Conservation (phyloP, 2,113 vertebrate species). For the Romanogobio albipinnatus region DNA sequence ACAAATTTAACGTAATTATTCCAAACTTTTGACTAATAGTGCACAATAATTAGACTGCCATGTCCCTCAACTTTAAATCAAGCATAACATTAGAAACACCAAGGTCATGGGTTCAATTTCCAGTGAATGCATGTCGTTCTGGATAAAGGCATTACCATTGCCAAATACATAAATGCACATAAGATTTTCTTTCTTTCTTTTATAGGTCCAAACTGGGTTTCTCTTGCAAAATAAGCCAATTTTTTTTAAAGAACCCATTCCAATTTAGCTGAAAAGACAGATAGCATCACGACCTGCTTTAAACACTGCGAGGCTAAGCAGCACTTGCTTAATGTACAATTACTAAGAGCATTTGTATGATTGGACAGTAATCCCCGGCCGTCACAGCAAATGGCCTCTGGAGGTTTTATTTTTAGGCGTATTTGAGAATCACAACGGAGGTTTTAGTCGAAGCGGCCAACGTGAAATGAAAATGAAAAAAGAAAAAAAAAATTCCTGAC, state of each 20-base stretch:
- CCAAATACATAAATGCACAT: not conserved
- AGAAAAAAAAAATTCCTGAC: not conserved
- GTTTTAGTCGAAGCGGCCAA: conserved; percentile 47
- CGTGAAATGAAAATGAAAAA: conserved; percentile 46
- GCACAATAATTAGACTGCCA: not conserved
- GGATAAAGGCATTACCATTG: not conserved
- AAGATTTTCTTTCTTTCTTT: not conserved
- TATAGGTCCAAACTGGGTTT: not conserved
- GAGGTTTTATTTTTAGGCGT: conserved; percentile 69
- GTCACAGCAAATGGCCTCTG: conserved; percentile 60
- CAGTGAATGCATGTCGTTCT: not conserved
- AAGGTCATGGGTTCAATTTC: not conserved
- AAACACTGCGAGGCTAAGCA: conserved; percentile 45
- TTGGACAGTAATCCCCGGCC: conserved; percentile 74
- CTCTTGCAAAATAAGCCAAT: not conserved
- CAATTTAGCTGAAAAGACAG: conserved; percentile 27
- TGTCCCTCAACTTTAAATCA: not conserved
- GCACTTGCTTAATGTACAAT: conserved; percentile 68
- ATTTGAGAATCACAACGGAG: conserved; percentile 61
- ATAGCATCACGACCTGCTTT: conserved; percentile 18
- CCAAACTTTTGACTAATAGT: too few relatives aligned
- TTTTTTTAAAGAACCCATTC: not conserved
- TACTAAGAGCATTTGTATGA: conserved; percentile 73
- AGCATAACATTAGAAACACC: not conserved
- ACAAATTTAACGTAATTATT: too few relatives aligned